Percentiles rank a stretch among this genome's conserved stretches.
phyloP scores from a whole-genome alignment of 2,888 invertebrate species.

The Laothoe populi region DNA sequence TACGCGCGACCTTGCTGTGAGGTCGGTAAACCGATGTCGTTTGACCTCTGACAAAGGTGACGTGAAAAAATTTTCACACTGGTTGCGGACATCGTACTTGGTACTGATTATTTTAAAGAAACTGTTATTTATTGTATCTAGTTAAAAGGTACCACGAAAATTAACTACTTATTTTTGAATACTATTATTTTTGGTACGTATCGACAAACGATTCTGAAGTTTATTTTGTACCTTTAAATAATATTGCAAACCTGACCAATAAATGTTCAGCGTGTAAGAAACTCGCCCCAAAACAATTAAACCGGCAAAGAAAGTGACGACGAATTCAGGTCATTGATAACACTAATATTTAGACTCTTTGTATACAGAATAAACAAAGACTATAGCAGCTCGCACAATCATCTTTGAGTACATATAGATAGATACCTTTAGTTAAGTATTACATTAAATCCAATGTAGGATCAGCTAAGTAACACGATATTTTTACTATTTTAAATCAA shows the following conservation, averaged over 20 bases:
- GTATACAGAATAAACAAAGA: conserved; percentile 9
- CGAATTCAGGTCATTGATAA: conserved; percentile 15
- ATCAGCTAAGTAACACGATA: too few relatives aligned
- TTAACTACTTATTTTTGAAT: too few relatives aligned
- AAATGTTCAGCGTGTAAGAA: conserved; percentile 3
- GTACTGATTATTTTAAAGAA: not conserved
- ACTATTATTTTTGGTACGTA: too few relatives aligned
- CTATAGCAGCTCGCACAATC: not conserved
- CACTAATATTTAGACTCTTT: conserved; percentile 6
- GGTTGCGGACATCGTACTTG: not conserved
- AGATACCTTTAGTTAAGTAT: too few relatives aligned
- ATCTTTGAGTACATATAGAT: too few relatives aligned
- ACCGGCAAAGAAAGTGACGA: not conserved
- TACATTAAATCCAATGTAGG: too few relatives aligned
- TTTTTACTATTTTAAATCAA: too few relatives aligned
- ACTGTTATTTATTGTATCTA: too few relatives aligned
- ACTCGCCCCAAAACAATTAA: conserved; percentile 2
- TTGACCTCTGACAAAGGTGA: conserved; percentile 41
- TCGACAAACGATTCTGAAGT: too few relatives aligned
- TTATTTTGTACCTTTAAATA: too few relatives aligned
- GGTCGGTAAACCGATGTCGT: conserved; percentile 50
- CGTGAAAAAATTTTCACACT: conserved; percentile 25
- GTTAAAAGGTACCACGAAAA: too few relatives aligned
- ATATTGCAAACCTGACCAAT: not conserved
- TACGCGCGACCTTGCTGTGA: conserved; percentile 44